A percentile compares a stretch with the other conserved stretches of the same genome.
phyloP scores from a whole-genome alignment of 2,113 vertebrate species.

The Microcebus lehilahytsara region DNA sequence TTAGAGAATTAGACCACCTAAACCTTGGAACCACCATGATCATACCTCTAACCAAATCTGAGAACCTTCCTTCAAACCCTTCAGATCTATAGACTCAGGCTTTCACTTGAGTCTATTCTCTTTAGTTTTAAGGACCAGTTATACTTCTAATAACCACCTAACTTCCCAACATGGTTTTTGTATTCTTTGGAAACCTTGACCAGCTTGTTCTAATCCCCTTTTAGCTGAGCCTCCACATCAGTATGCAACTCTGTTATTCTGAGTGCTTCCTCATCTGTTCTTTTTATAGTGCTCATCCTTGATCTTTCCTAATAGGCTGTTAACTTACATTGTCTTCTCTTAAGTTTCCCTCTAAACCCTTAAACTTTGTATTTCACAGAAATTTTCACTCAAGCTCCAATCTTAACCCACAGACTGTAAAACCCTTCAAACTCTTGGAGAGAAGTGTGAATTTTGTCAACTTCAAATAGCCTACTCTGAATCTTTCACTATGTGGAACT shows the following conservation, averaged over 20 bases:
- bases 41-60: background rate
- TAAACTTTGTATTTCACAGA: slow-evolving; percentile 8
- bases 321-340: background rate
- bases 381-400: background rate
- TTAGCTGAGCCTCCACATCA: background rate
- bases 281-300: slow-evolving; percentile 12
- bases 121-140: background rate
- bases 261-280: slow-evolving; percentile 7
- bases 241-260: slow-evolving; percentile 29
- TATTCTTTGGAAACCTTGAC: background rate
- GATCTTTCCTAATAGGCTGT: slow-evolving; percentile 36
- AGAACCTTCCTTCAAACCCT: background rate
- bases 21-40: background rate
- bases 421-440: background rate
- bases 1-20: slow-evolving; percentile 23
- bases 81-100: background rate
- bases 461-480: background rate
- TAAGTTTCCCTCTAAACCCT: background rate
- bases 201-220: background rate
- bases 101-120: background rate
- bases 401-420: slow-evolving; percentile 13
- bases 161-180: background rate
- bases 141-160: background rate
- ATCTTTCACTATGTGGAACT: slow-evolving; percentile 10
- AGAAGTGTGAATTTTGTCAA: background rate